Percentiles rank a stretch among this genome's conserved stretches.
Evolutionary conservation across 2,888 invertebrate species (phyloP).

Genomic region (Seira musarum): DNA sequence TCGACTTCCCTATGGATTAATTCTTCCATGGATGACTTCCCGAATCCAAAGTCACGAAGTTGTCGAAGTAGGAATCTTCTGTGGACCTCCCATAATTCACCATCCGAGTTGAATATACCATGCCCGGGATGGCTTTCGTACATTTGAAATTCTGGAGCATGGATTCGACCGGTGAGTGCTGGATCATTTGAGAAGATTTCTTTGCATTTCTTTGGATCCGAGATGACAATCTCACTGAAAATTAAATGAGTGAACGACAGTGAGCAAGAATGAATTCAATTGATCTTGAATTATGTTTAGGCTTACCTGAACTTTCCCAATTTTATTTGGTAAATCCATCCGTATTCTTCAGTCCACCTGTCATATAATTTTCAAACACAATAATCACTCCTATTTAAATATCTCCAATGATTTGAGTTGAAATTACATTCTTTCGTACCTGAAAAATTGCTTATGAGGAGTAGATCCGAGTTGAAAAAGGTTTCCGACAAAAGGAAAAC

Average conservation of each 20-base stretch:
- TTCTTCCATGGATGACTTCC: slow-evolving; percentile 37
- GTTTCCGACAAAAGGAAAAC: slow-evolving; percentile 21
- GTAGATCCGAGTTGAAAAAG: neutral
- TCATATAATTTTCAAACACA: no score
- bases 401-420: no score
- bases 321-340: slow-evolving; percentile 40
- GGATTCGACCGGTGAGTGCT: slow-evolving; percentile 25
- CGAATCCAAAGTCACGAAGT: slow-evolving; percentile 47
- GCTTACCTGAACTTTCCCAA: slow-evolving; percentile 44
- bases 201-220: slow-evolving; percentile 1
- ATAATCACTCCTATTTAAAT: no score
- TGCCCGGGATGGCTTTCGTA: slow-evolving; percentile 33
- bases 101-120: slow-evolving; percentile 37
- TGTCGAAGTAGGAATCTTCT: slow-evolving; percentile 37
- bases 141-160: slow-evolving; percentile 42
- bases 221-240: neutral
- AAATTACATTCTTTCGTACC: no score
- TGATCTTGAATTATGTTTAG: no score
- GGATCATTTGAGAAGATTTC: neutral
- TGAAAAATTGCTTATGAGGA: slow-evolving; percentile 18
- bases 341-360: slow-evolving; percentile 56
- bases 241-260: no score
- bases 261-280: neutral
- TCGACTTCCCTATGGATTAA: slow-evolving; percentile 28
- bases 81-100: slow-evolving; percentile 40